Percentiles rank a stretch among this genome's conserved stretches.
These are phyloP conservation scores for Henricia sp. DNA, from an alignment of 53 echinoderm and acorn worm genomes.

Conservation along the genomic window DNA sequence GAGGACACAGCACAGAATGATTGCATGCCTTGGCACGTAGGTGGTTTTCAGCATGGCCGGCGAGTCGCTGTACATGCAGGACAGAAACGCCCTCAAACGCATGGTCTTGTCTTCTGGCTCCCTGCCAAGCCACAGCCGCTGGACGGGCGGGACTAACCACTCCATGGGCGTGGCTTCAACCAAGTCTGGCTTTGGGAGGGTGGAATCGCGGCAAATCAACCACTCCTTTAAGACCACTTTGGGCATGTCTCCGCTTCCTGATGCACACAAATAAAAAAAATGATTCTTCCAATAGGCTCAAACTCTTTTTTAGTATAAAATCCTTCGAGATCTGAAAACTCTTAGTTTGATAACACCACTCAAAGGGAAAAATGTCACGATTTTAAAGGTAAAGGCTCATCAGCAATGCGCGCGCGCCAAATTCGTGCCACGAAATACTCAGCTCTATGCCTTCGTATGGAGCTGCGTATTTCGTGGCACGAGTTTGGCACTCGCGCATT, in stretches of 20 bases:
- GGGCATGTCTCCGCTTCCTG: slow-evolving; percentile 56
- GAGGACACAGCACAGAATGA: slow-evolving; percentile 94
- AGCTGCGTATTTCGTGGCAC: too few relatives aligned
- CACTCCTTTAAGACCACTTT: slow-evolving; percentile 90
- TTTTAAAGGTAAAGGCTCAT: too few relatives aligned
- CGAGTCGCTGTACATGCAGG: slow-evolving; percentile 92
- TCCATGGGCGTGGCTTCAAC: slow-evolving; percentile 86
- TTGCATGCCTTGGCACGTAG: slow-evolving; percentile 94
- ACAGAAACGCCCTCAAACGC: slow-evolving; percentile 91
- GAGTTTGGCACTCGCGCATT: too few relatives aligned
- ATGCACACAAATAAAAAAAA: too few relatives aligned
- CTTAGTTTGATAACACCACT: too few relatives aligned
- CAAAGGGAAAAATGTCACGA: too few relatives aligned
- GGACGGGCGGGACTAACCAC: slow-evolving; percentile 87
- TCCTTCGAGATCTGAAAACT: too few relatives aligned
- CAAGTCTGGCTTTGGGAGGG: slow-evolving; percentile 91
- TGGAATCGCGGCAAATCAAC: slow-evolving; percentile 87
- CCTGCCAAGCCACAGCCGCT: slow-evolving; percentile 89
- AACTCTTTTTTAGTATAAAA: too few relatives aligned
- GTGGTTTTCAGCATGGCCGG: slow-evolving; percentile 96
- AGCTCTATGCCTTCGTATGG: too few relatives aligned
- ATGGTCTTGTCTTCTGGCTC: slow-evolving; percentile 92
- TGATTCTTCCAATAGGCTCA: too few relatives aligned
- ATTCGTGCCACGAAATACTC: too few relatives aligned
- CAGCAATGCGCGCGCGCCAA: too few relatives aligned